A percentile compares a stretch with the other conserved stretches of the same genome.
phyloP scores from a whole-genome alignment of 92 coral and sea anemone species.

The Montipora capitata region DNA sequence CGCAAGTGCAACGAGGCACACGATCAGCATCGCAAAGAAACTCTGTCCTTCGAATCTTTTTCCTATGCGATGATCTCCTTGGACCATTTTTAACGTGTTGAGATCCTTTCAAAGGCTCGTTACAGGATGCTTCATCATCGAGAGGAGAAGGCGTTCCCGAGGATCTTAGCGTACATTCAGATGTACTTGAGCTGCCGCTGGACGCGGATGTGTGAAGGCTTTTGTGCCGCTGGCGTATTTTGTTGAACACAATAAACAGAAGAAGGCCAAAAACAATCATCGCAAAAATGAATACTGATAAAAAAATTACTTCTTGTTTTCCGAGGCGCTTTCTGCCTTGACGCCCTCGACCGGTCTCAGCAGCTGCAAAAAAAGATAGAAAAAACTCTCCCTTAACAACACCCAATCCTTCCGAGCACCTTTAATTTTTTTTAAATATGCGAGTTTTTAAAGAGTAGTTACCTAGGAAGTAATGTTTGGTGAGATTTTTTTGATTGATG shows the following conservation, averaged over 20 bases:
- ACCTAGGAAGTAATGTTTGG: too few relatives aligned
- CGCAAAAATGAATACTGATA: constrained; percentile 87
- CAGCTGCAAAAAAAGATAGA: constrained; percentile 14
- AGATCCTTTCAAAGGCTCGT: constrained; percentile 70
- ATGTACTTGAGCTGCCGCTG: constrained; percentile 94
- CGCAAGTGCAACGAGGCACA: constrained; percentile 88
- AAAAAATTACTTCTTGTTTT: constrained; percentile 85
- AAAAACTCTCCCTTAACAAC: too few relatives aligned
- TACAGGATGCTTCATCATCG: constrained; percentile 81
- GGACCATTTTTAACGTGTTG: constrained; percentile 64
- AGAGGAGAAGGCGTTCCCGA: constrained; percentile 85
- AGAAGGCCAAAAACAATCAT: constrained; percentile 84
- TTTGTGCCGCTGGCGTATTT: constrained; percentile 88
- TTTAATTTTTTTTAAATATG: background rate
- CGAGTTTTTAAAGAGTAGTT: too few relatives aligned
- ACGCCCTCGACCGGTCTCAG: background rate
- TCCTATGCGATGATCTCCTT: constrained; percentile 62
- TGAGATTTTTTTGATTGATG: too few relatives aligned
- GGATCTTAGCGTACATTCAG: constrained; percentile 93
- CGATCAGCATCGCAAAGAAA: constrained; percentile 77
- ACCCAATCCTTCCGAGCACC: too few relatives aligned
- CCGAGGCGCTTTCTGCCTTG: constrained; percentile 56
- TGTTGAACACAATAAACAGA: constrained; percentile 82
- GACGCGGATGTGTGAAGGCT: constrained; percentile 61
- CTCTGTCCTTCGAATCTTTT: constrained; percentile 62